phyloP scores from a whole-genome alignment of 2,797 vertebrate species.

The Halcyon smyrnensis region DNA sequence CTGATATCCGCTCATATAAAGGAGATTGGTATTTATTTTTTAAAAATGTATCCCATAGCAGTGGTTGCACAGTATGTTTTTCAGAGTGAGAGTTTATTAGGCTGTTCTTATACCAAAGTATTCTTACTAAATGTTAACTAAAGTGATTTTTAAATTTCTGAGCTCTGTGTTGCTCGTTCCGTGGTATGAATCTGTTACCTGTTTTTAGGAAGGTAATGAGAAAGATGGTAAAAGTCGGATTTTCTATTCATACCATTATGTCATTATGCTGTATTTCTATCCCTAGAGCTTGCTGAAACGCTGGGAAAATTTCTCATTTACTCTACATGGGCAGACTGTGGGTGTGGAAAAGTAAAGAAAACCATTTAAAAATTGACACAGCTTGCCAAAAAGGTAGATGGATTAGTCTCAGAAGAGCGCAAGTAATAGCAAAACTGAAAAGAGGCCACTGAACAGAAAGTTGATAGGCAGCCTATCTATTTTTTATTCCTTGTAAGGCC shows the following conservation, averaged over 20 bases:
- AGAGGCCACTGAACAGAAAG: not conserved
- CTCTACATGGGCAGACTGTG: not conserved
- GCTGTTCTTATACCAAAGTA: not conserved
- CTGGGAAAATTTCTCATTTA: not conserved
- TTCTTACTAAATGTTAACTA: not conserved
- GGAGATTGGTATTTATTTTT: not conserved
- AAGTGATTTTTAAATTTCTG: conserved; percentile 15
- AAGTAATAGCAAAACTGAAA: not conserved
- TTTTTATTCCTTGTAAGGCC: not conserved
- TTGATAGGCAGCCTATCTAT: not conserved
- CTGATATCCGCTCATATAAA: not conserved
- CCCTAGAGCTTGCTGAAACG: not conserved
- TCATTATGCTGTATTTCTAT: not conserved
- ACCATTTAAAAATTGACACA: conserved; percentile 1
- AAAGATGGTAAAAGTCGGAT: not conserved
- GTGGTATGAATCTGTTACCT: not conserved
- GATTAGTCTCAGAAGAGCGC: conserved; percentile 1
- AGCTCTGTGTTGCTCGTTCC: not conserved
- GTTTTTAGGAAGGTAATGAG: not conserved
- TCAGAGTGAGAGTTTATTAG: not conserved
- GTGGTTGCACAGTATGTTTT: not conserved
- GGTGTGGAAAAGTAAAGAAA: conserved; percentile 7
- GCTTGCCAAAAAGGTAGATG: not conserved
- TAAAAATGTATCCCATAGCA: not conserved
- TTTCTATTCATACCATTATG: not conserved